A percentile compares a stretch with the other conserved stretches of the same genome.
Conservation (phyloP, 2,888 invertebrate species). For the Hemithea aestivaria region DNA sequence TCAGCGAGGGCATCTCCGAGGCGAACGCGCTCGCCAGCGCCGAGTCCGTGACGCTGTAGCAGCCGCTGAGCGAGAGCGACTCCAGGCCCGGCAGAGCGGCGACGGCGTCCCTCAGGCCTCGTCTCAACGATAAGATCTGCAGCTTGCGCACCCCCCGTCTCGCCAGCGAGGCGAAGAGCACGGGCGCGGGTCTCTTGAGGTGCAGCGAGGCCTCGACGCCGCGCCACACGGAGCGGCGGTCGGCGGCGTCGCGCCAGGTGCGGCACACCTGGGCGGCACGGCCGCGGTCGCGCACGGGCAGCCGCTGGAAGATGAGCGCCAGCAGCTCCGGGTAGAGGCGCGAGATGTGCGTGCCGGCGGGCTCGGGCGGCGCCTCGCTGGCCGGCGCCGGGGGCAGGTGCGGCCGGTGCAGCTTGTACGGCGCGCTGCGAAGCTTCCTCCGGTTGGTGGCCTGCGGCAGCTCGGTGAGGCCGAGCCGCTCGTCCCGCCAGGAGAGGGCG, state of each 20-base stretch:
- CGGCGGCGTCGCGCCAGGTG: constrained; percentile 94
- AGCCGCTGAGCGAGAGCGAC: constrained; percentile 93
- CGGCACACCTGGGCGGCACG: constrained; percentile 93
- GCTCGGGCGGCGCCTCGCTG: constrained; percentile 67
- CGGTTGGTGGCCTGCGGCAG: constrained; percentile 60
- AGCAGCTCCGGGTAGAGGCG: constrained; percentile 95
- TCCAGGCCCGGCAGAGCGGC: constrained; percentile 91
- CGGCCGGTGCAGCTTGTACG: constrained; percentile 84
- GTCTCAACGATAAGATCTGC: constrained; percentile 91
- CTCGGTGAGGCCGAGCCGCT: constrained; percentile 67
- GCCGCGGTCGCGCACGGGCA: constrained; percentile 93
- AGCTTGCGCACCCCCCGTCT: constrained; percentile 92
- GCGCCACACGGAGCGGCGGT: constrained; percentile 95
- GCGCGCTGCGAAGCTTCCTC: constrained; percentile 80
- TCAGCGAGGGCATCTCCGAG: constrained; percentile 86
- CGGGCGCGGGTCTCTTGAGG: constrained; percentile 88
- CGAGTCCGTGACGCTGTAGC: constrained; percentile 94
- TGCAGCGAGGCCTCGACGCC: constrained; percentile 95
- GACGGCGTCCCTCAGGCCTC: constrained; percentile 91
- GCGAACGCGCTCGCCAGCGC: constrained; percentile 91
- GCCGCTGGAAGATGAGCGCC: constrained; percentile 93
- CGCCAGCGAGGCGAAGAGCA: constrained; percentile 91
- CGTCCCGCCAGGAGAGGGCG: constrained; percentile 71
- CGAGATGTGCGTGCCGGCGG: constrained; percentile 87
- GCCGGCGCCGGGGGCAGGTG: constrained; percentile 74